Conservation (phyloP, 2,888 invertebrate genomes). For the Euproctis similis region DNA sequence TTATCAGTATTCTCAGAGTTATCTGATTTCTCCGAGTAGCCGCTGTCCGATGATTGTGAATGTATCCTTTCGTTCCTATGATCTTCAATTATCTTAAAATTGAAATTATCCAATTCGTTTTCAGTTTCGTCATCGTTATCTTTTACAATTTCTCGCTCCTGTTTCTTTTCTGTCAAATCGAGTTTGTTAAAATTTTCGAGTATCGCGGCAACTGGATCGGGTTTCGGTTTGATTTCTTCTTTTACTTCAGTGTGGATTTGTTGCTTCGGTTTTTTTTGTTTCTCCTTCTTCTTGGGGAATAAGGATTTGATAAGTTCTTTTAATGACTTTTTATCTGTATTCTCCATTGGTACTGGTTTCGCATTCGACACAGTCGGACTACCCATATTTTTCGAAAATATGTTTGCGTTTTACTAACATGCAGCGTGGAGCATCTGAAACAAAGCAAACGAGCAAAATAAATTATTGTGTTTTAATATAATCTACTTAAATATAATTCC, state of each 20-base stretch:
- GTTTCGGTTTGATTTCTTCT: constrained; percentile 8
- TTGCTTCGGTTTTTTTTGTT: constrained; percentile 22
- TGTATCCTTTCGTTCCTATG: constrained; percentile 36
- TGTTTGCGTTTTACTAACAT: not conserved
- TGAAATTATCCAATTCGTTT: constrained; percentile 43
- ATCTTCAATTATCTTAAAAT: constrained; percentile 39
- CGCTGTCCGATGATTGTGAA: constrained; percentile 57
- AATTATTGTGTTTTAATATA: no score
- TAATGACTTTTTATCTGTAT: constrained; percentile 37
- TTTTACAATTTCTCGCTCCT: constrained; percentile 2
- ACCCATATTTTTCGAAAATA: constrained; percentile 37
- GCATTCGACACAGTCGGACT: constrained; percentile 35
- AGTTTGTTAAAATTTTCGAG: constrained; percentile 35
- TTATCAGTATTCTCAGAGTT: constrained; percentile 7
- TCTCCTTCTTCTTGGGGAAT: constrained; percentile 28
- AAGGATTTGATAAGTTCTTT: constrained; percentile 30
- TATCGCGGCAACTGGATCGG: constrained; percentile 25
- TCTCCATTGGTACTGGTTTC: constrained; percentile 40
- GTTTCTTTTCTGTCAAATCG: constrained; percentile 14
- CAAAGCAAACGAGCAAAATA: constrained; percentile 8
- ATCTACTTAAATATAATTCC: no score
- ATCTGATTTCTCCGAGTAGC: constrained; percentile 39
- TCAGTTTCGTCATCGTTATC: constrained; percentile 28
- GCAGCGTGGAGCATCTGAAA: constrained; percentile 18
- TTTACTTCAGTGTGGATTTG: constrained; percentile 1